A percentile compares a stretch with the other conserved stretches of the same genome.
Evolutionary conservation across 1,140 invertebrate genomes (phyloP).

Genomic region (Euwallacea fornicatus): DNA sequence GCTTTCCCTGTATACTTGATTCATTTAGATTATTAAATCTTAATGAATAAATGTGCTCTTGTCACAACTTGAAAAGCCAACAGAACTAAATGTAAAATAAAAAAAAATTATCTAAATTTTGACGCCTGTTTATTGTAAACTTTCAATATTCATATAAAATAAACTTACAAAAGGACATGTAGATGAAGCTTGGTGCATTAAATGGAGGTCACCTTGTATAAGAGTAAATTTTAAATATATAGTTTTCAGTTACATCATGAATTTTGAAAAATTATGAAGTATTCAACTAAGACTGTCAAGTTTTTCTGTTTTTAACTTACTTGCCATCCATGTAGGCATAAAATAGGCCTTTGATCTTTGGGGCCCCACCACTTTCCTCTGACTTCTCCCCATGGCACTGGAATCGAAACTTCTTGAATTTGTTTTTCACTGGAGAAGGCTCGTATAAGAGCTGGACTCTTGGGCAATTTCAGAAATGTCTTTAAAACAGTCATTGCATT

Average conservation of each 20-base stretch:
- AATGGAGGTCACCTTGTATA: too few relatives aligned
- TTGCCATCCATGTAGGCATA: conserved; percentile 75
- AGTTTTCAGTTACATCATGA: neutral
- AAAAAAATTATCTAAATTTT: too few relatives aligned
- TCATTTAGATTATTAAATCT: too few relatives aligned
- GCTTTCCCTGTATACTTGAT: too few relatives aligned
- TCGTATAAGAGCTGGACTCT: neutral
- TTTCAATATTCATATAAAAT: too few relatives aligned
- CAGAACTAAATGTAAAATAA: too few relatives aligned
- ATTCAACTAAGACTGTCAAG: neutral
- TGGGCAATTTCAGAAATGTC: neutral
- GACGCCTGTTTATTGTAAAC: too few relatives aligned
- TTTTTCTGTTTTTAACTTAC: conserved; percentile 45
- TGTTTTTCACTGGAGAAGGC: neutral
- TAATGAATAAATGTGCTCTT: too few relatives aligned
- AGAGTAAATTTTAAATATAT: neutral
- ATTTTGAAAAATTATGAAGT: neutral
- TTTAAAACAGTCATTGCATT: neutral
- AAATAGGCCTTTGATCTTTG: conserved; percentile 62
- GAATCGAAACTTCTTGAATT: conserved; percentile 63
- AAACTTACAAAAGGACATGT: too few relatives aligned
- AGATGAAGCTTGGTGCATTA: too few relatives aligned
- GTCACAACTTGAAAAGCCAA: too few relatives aligned
- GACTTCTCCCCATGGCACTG: conserved; percentile 68
- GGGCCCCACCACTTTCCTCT: conserved; percentile 72